phyloP scores from a whole-genome alignment of 2,797 vertebrate genomes.

The Lacerta bilineata region DNA sequence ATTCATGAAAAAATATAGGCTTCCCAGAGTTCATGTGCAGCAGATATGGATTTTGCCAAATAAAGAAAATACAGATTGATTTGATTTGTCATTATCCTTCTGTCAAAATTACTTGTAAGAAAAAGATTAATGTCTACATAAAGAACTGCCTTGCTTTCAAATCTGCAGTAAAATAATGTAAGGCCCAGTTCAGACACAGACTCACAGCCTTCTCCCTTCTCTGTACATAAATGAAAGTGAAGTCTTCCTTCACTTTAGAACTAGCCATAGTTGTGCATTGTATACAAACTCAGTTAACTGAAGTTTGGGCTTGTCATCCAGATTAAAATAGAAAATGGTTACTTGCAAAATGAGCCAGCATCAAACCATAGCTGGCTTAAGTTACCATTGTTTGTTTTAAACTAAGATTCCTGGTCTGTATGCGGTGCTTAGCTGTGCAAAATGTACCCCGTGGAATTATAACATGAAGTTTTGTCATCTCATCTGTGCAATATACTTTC shows the following conservation, averaged over 20 bases:
- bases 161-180: constrained; percentile 13
- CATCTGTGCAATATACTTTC: background rate
- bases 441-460: background rate
- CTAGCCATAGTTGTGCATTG: background rate
- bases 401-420: too few species aligned
- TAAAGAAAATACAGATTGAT: constrained; percentile 30
- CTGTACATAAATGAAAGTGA: background rate
- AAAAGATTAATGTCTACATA: background rate
- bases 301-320: too few species aligned
- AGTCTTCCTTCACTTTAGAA: background rate
- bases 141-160: constrained; percentile 25
- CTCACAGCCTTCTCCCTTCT: background rate
- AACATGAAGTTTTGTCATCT: background rate
- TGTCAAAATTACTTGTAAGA: constrained; percentile 38
- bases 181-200: too few species aligned
- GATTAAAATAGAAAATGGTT: too few species aligned
- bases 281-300: background rate
- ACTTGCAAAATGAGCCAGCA: too few species aligned
- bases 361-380: too few species aligned
- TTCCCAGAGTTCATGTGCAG: constrained; percentile 31
- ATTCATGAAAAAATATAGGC: constrained; percentile 44
- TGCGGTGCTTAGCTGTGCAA: too few species aligned
- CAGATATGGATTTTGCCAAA: constrained; percentile 22
- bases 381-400: too few species aligned
- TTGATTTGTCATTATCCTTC: constrained; percentile 38